Evolutionary conservation across 2,888 invertebrate genomes (phyloP).

Genomic region (Scaptomyza polygonia): DNA sequence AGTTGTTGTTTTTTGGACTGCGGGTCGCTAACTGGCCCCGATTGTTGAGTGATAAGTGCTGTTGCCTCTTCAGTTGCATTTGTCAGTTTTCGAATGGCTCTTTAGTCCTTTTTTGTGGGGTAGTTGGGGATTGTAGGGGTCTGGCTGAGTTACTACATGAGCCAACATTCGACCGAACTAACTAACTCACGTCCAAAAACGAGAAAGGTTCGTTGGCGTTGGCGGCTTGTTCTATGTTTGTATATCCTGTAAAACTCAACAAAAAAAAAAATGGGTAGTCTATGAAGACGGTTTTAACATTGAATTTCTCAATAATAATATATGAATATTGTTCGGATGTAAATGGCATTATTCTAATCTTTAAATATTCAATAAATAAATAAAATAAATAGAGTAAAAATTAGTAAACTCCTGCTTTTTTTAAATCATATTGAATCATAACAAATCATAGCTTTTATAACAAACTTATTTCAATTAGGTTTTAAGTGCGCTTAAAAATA

Average conservation of each 20-base stretch:
- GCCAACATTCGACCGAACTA: constrained; percentile 46
- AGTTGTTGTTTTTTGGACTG: constrained; percentile 1
- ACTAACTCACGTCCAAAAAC: constrained; percentile 50
- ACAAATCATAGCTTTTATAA: too few relatives aligned
- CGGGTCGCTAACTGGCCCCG: constrained; percentile 48
- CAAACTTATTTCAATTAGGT: too few relatives aligned
- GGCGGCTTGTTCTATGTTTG: constrained; percentile 20
- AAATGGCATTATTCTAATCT: too few relatives aligned
- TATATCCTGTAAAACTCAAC: constrained; percentile 27
- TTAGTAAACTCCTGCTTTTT: too few relatives aligned
- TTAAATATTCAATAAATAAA: too few relatives aligned
- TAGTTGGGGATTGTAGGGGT: not conserved
- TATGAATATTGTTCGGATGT: too few relatives aligned
- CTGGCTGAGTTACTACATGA: constrained; percentile 39
- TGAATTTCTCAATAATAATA: too few relatives aligned
- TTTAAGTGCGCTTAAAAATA: too few relatives aligned
- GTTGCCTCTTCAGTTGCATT: constrained; percentile 54
- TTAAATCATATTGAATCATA: too few relatives aligned
- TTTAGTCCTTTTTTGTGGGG: not conserved
- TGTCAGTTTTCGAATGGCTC: constrained; percentile 40
- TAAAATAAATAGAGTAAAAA: too few relatives aligned
- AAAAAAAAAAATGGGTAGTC: not conserved
- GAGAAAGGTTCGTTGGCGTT: constrained; percentile 23
- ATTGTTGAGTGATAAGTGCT: constrained; percentile 77
- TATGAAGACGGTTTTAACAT: too few relatives aligned